Evolutionary conservation across 2,797 vertebrate species (phyloP), one percentile per base, ranked within the genome.

Genomic region (Amphiprion clarkii): DNA sequence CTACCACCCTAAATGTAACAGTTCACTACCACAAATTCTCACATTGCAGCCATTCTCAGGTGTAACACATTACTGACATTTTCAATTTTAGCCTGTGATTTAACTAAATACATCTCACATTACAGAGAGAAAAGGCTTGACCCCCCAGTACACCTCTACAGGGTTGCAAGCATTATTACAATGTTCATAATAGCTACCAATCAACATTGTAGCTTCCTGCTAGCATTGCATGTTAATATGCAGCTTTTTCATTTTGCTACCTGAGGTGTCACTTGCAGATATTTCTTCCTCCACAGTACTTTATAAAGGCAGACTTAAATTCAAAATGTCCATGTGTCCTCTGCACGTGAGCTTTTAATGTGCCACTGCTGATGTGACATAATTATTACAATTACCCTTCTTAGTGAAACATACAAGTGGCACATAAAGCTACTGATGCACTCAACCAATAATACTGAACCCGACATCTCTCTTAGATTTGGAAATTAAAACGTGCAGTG

Each of bases 1-100:
- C 42, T 10, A 13, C 40, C 60, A 52, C 54, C 66, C 44, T 66
- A 16, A 76, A 52, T 72, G 83, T 85, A 92, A 89, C 85, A 87
- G 79, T 81, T 76, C 49, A 60, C 56, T 17, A 56, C 64, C 67
- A 70, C 58, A 74, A 76, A 64, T 23, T 54, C 29, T 40, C 40
- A 8, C n/a, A 31, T 13, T n/a, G 17, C 16, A 58, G 19, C 64
- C 46, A 40, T 60, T 67, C 64, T 25, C 66, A 54, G 16, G 42
- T 68, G 21, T 59, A 36, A 48, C 6, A 71, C 31, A 74, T 25
- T 46, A 48, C 1, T 29, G 33, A 68, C 72, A 66, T 74, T 76
- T 64, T 5, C 19, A 62, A 61, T 29, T 40, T 51, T 2, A 67
- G 49, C 73, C 59, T 2, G 14, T 71, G 27, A 44, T 65, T 69